phyloP scores from a whole-genome alignment of 2,797 vertebrate genomes.

The Malacoraja senta region DNA sequence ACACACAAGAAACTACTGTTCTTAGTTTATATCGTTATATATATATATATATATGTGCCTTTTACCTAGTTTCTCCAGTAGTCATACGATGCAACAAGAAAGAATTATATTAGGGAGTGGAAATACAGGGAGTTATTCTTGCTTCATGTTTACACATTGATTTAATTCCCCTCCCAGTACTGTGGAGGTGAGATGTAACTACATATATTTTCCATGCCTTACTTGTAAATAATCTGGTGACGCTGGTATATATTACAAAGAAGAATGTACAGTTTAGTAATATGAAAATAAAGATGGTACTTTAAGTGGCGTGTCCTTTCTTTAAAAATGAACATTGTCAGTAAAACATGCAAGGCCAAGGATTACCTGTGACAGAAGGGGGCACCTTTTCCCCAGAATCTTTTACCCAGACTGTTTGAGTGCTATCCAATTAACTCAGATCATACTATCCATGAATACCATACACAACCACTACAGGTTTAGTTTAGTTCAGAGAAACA shows the following conservation, averaged over 20 bases:
- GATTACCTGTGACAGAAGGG: too few relatives aligned
- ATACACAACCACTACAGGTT: too few relatives aligned
- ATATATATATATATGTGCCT: background rate
- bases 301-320: background rate
- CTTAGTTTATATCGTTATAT: background rate
- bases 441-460: too few relatives aligned
- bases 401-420: too few relatives aligned
- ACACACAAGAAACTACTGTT: background rate
- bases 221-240: conserved; percentile 13
- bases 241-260: background rate
- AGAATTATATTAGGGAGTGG: background rate
- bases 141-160: background rate
- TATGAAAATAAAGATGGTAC: background rate
- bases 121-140: background rate
- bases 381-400: too few relatives aligned
- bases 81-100: background rate
- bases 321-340: background rate
- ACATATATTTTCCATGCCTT: background rate
- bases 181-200: background rate
- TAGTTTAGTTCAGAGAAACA: too few relatives aligned
- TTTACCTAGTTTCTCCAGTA: background rate
- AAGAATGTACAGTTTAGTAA: background rate
- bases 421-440: too few relatives aligned
- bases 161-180: background rate
- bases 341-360: background rate